Conservation (phyloP, 2,797 vertebrate species). For the Labroides dimidiatus region DNA sequence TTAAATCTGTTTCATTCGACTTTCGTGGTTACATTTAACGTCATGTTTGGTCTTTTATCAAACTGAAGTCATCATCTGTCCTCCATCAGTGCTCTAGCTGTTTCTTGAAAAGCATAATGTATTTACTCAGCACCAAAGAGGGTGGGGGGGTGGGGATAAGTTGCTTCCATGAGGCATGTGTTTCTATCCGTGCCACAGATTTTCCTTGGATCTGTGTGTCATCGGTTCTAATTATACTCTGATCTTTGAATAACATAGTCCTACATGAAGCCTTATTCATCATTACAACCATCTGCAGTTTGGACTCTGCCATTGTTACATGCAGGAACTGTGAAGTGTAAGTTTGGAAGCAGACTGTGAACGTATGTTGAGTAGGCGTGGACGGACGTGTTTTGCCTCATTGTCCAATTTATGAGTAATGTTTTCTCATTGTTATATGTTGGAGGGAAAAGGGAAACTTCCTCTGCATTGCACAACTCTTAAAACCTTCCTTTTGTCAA, state of each 20-base stretch:
- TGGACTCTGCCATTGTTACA: conserved; percentile 29
- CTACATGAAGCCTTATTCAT: conserved; percentile 48
- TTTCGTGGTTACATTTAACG: too few species aligned
- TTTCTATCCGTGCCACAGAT: not conserved
- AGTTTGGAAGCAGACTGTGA: conserved; percentile 42
- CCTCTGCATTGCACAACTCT: not conserved
- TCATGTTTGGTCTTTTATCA: not conserved
- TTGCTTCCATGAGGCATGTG: conserved; percentile 22
- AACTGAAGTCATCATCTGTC: conserved; percentile 10
- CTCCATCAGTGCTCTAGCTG: conserved; percentile 1
- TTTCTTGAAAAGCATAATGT: conserved; percentile 21
- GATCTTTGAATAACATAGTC: conserved; percentile 44
- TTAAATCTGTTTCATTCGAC: too few species aligned
- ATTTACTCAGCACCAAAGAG: too few species aligned
- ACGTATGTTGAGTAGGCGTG: conserved; percentile 64
- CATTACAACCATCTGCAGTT: conserved; percentile 31
- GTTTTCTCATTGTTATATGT: conserved; percentile 19
- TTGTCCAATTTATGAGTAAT: conserved; percentile 63
- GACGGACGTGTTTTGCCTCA: conserved; percentile 29
- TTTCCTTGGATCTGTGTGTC: conserved; percentile 31
- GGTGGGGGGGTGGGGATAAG: too few species aligned
- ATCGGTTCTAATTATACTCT: conserved; percentile 45
- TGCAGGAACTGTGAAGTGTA: conserved; percentile 32
- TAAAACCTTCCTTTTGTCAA: not conserved
- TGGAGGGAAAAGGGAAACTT: conserved; percentile 7